Evolutionary conservation across 2,888 invertebrate genomes (phyloP).

Genomic region (Ommatoiulus sabulosus): DNA sequence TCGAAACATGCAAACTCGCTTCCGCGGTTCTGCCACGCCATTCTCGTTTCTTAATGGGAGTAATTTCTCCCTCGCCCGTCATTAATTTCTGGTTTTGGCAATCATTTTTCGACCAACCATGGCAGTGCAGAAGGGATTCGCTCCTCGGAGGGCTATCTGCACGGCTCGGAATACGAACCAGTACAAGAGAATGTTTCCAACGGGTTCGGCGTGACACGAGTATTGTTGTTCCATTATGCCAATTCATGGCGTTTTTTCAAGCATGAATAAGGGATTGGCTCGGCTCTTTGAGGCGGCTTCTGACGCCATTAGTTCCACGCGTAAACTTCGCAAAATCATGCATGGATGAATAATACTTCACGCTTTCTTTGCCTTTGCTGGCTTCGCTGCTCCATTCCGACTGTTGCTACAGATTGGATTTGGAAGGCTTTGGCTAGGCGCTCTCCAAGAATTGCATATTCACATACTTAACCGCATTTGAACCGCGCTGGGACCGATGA

Average conservation of each 20-base stretch:
- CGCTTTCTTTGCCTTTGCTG: conserved; percentile 26
- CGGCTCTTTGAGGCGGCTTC: conserved; percentile 28
- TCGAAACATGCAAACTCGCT: background rate
- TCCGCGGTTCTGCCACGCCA: background rate
- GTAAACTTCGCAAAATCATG: conserved; percentile 34
- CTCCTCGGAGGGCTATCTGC: background rate
- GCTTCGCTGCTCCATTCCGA: background rate
- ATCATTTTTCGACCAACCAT: background rate
- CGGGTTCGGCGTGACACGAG: background rate
- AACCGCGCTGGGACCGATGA: conserved; percentile 1
- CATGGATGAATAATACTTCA: conserved; percentile 34
- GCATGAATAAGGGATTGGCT: conserved; percentile 34
- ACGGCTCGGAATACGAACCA: background rate
- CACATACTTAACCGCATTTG: background rate
- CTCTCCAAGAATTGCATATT: background rate
- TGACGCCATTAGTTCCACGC: conserved; percentile 34
- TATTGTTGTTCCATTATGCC: conserved; percentile 26
- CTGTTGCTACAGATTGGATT: conserved; percentile 25
- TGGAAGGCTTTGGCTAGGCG: background rate
- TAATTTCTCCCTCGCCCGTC: background rate
- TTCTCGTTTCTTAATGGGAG: background rate
- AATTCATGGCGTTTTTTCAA: conserved; percentile 28
- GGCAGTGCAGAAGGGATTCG: background rate
- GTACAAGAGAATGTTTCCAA: background rate
- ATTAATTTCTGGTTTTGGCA: conserved; percentile 16